Evolutionary conservation across 2,113 vertebrate genomes (phyloP).

Genomic region (Xenopus borealis): DNA sequence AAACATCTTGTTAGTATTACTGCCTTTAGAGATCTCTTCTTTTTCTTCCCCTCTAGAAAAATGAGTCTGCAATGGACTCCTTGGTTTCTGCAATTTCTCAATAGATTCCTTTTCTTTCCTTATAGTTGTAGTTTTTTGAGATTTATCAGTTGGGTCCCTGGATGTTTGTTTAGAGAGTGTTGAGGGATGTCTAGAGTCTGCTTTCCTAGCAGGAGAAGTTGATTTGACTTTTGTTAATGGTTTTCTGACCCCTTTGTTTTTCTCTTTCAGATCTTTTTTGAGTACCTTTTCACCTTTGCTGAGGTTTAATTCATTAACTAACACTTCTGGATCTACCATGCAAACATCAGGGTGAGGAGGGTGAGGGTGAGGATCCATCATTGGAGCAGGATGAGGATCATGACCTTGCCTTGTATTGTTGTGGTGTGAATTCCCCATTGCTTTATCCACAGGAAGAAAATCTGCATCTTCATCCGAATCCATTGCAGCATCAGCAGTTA

Average conservation of each 20-base stretch:
- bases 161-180: conserved; percentile 75
- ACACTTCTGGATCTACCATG: conserved; percentile 90
- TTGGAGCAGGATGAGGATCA: conserved; percentile 81
- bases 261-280: conserved; percentile 88
- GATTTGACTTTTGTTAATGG: conserved; percentile 79
- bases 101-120: conserved; percentile 72
- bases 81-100: conserved; percentile 72
- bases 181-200: conserved; percentile 79
- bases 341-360: conserved; percentile 90
- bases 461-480: conserved; percentile 91
- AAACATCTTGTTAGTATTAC: conserved; percentile 75
- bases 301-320: conserved; percentile 71
- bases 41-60: conserved; percentile 48
- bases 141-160: conserved; percentile 67
- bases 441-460: conserved; percentile 90
- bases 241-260: conserved; percentile 77
- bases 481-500: conserved; percentile 85
- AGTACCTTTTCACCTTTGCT: conserved; percentile 75
- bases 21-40: conserved; percentile 76
- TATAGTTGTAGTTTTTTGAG: conserved; percentile 66
- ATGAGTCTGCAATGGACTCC: conserved; percentile 63
- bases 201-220: conserved; percentile 79
- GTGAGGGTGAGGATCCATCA: conserved; percentile 80
- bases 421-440: conserved; percentile 70
- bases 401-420: conserved; percentile 68